These are phyloP conservation scores for Enteromius fasciolatus DNA, from an alignment of 2,797 vertebrate genomes.

Conservation along the genomic window DNA sequence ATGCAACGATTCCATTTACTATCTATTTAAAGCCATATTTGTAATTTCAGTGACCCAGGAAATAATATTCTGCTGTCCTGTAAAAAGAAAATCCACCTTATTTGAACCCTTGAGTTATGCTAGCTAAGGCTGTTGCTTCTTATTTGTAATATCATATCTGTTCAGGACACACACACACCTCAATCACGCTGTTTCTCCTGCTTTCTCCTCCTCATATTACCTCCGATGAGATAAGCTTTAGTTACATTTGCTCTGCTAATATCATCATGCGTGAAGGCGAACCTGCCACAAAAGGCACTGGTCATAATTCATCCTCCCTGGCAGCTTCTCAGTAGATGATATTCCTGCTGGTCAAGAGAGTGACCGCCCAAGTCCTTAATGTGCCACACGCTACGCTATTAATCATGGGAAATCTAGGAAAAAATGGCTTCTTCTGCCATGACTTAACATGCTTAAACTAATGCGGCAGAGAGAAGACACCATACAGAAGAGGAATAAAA, in stretches of 20 bases:
- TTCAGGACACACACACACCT: not conserved
- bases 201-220: conserved; percentile 16
- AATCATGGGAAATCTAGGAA: conserved; percentile 32
- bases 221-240: conserved; percentile 28
- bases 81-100: not conserved
- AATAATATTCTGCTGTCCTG: not conserved
- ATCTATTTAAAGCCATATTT: not conserved
- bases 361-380: conserved; percentile 44
- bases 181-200: not conserved
- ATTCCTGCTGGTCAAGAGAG: conserved; percentile 39
- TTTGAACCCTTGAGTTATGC: conserved; percentile 7
- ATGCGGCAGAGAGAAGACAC: not conserved
- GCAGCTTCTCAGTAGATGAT: conserved; percentile 27
- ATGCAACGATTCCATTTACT: not conserved
- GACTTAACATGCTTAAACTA: not conserved
- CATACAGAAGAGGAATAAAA: not conserved
- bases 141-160: conserved; percentile 17
- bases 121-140: not conserved
- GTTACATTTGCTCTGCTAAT: conserved; percentile 18
- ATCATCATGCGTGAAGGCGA: not conserved
- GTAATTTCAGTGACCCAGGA: not conserved
- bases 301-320: conserved; percentile 26
- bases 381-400: conserved; percentile 32
- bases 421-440: not conserved
- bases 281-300: not conserved